Conservation (phyloP, 2,888 invertebrate species). For the Apodemia zela region DNA sequence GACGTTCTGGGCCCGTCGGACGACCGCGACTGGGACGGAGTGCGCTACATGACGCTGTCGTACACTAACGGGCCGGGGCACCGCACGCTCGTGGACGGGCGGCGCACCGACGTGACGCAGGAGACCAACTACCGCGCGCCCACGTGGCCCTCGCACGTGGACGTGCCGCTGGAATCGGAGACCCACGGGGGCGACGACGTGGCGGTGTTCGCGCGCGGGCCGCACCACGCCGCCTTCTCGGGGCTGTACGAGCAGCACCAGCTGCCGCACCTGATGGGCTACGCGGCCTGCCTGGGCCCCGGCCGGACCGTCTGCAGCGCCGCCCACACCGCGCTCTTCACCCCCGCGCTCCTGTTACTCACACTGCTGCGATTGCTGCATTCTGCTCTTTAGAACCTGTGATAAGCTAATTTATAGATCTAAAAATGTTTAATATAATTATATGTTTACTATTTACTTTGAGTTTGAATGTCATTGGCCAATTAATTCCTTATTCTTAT, state of each 20-base stretch:
- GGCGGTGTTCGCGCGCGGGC: conserved; percentile 85
- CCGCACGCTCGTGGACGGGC: conserved; percentile 43
- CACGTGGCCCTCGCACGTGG: conserved; percentile 16
- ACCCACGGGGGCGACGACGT: conserved; percentile 89
- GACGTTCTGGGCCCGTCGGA: conserved; percentile 41
- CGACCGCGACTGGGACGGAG: conserved; percentile 52
- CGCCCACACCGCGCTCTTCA: conserved; percentile 10
- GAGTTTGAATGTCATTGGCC: no score
- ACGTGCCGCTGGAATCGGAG: conserved; percentile 18
- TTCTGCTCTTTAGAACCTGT: no score
- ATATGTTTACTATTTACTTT: no score
- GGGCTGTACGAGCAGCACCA: conserved; percentile 89
- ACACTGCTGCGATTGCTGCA: no score
- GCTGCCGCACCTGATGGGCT: conserved; percentile 87
- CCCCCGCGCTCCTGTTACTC: no score
- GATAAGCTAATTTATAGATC: no score
- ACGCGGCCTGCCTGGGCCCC: conserved; percentile 85
- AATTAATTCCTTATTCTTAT: no score
- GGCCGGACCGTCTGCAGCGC: conserved; percentile 41
- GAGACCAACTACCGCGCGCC: conserved; percentile 26
- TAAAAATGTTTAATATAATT: no score
- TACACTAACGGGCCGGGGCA: conserved; percentile 81
- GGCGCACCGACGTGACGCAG: conserved; percentile 53
- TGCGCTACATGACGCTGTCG: conserved; percentile 73
- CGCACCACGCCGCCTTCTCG: conserved; percentile 86